Conservation (phyloP, 1,140 invertebrate species). For the Drosophila simulans region DNA sequence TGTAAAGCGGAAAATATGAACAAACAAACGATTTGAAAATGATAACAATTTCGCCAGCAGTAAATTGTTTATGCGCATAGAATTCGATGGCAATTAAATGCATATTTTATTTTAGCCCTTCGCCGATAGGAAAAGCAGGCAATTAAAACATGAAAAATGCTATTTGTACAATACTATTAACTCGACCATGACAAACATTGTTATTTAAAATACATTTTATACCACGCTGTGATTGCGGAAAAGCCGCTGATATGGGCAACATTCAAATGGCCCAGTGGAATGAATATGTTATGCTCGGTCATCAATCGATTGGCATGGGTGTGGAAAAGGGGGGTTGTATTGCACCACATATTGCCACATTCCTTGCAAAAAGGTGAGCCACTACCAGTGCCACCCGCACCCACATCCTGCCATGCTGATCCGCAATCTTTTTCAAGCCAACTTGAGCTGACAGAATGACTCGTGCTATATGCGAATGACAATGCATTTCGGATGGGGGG, state of each 20-base stretch:
- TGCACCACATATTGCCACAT: not conserved
- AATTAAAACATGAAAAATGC: not conserved
- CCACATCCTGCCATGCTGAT: slow-evolving; percentile 24
- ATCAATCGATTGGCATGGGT: slow-evolving; percentile 7
- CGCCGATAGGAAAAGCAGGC: not conserved
- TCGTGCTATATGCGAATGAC: slow-evolving; percentile 21
- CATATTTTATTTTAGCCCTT: not conserved
- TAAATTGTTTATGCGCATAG: not conserved
- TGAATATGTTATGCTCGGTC: slow-evolving; percentile 35
- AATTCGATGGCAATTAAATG: not conserved
- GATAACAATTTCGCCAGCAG: not conserved
- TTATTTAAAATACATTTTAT: not conserved
- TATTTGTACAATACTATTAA: not conserved
- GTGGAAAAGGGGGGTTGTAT: not conserved
- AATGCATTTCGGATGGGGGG: slow-evolving; percentile 16
- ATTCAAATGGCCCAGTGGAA: slow-evolving; percentile 25
- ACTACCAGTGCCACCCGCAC: not conserved
- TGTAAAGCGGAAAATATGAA: not conserved
- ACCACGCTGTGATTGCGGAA: too few relatives aligned
- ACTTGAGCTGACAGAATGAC: slow-evolving; percentile 35
- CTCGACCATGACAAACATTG: not conserved
- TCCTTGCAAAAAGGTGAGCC: slow-evolving; percentile 5
- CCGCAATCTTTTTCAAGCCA: slow-evolving; percentile 30
- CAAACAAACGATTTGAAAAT: not conserved
- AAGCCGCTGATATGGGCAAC: too few relatives aligned